Evolutionary conservation across 2,888 invertebrate genomes (phyloP).

Genomic region (Ichneumoninae sp.): DNA sequence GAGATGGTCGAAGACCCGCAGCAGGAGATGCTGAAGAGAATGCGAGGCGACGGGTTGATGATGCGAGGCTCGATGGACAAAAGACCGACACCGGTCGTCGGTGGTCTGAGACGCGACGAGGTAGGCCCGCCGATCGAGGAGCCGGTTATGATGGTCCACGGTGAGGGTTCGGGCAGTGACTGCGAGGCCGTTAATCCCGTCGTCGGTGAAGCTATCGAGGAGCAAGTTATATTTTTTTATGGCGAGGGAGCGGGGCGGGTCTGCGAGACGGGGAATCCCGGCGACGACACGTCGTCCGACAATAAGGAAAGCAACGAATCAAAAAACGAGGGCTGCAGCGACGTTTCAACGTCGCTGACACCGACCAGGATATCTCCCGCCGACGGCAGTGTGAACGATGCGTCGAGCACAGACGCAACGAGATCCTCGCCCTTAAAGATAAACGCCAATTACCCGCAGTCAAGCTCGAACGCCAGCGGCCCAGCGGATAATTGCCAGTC

Average conservation of each 20-base stretch:
- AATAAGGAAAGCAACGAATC: slow-evolving; percentile 79
- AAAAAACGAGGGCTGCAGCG: slow-evolving; percentile 74
- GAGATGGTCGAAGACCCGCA: slow-evolving; percentile 74
- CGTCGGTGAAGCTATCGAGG: slow-evolving; percentile 90
- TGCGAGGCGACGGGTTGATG: slow-evolving; percentile 78
- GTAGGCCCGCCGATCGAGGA: slow-evolving; percentile 90
- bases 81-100: slow-evolving; percentile 67
- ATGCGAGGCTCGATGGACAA: slow-evolving; percentile 75
- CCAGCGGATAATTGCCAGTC: slow-evolving; percentile 64
- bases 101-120: slow-evolving; percentile 77
- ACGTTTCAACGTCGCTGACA: slow-evolving; percentile 70
- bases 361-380: slow-evolving; percentile 70
- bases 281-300: slow-evolving; percentile 77
- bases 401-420: slow-evolving; percentile 72
- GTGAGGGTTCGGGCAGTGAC: slow-evolving; percentile 89
- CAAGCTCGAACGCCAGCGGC: slow-evolving; percentile 58
- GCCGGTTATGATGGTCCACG: slow-evolving; percentile 89
- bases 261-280: slow-evolving; percentile 90
- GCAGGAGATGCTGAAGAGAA: slow-evolving; percentile 77
- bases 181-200: slow-evolving; percentile 85
- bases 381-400: slow-evolving; percentile 71
- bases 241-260: slow-evolving; percentile 91
- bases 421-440: slow-evolving; percentile 71
- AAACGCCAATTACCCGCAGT: slow-evolving; percentile 69
- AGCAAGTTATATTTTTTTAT: slow-evolving; percentile 89